A percentile compares a stretch with the other conserved stretches of the same genome.
Evolutionary conservation across 1,140 invertebrate genomes (phyloP).

Genomic region (Rhagoletis zephyria): DNA sequence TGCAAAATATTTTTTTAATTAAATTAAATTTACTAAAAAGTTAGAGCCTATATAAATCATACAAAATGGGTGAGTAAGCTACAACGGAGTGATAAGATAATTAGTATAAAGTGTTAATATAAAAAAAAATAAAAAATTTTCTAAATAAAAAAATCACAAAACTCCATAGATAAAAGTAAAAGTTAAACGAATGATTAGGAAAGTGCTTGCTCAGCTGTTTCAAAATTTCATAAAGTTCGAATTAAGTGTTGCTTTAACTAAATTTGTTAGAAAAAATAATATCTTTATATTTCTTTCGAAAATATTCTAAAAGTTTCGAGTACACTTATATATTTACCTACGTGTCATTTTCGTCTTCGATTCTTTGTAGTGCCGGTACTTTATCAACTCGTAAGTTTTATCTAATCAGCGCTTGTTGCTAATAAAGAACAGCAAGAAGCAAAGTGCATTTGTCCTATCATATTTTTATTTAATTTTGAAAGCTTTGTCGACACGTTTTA

Average conservation of each 20-base stretch:
- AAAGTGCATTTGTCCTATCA: neutral
- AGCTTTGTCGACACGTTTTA: neutral
- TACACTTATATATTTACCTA: neutral
- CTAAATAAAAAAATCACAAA: neutral
- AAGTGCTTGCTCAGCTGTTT: too few species aligned
- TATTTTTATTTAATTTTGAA: neutral
- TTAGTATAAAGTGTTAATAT: too few species aligned
- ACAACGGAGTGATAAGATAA: neutral
- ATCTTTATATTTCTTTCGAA: neutral
- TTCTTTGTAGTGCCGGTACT: neutral
- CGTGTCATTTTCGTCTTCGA: slow-evolving; percentile 1
- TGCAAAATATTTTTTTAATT: neutral
- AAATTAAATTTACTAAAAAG: slow-evolving; percentile 9
- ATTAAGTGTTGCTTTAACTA: neutral
- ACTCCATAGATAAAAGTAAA: neutral
- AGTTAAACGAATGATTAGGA: too few species aligned
- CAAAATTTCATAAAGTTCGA: neutral
- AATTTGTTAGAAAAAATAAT: neutral
- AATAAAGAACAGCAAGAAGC: too few species aligned
- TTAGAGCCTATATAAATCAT: neutral
- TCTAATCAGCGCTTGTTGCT: neutral
- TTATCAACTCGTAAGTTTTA: neutral
- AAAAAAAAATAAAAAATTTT: too few species aligned
- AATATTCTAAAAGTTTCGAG: neutral
- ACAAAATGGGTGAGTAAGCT: slow-evolving; percentile 17